Base-by-base conservation (phyloP, 2,113 vertebrate species). In the Aptenodytes forsteri region DNA sequence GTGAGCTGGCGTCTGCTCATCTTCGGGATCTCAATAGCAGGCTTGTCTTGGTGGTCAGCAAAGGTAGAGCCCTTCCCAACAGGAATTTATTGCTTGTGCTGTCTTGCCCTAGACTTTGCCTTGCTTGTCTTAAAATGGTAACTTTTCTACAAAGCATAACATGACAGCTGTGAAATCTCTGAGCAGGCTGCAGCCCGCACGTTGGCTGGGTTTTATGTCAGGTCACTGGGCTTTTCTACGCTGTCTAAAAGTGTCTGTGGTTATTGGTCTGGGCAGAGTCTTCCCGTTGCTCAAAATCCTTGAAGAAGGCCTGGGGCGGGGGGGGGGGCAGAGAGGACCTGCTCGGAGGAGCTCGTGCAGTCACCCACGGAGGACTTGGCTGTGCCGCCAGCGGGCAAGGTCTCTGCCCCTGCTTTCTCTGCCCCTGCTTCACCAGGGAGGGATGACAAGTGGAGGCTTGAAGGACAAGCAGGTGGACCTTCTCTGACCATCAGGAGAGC, bases 361-460 rank as follows among this genome's bases (percentile, higher is more conserved):
- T 25, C 13, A 2, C 64, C 61, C 54, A 6, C 1, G 4, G 54
- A 73, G 47, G 71, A 59, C 14, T 17, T 3, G 0, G 16, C 62
- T 27, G 20, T 40, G 47, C 27, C 0, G 0, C 54, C 50, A 34
- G 15, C 8, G 2, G 20, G 20, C 62, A n/a, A n/a, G n/a, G n/a
- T 62, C 50, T n/a, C 66, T 30, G 7, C 56, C 17, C n/a, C n/a
- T 5, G 21, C 25, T 50, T 56, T 62, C 50, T n/a, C 66, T 30
- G 7, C 56, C 17, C n/a, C n/a, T 5, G 21, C 25, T 50, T 56
- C 21, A 40, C 46, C 20, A 3, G n/a, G 59, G 36, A 38, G 42
- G 38, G 29, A 54, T 62, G 38, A 11, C 30, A 25, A 67, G 12
- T 7, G 32, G 49, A 38, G 21, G 7, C 44, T 23, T 40, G 56